phyloP scores from a whole-genome alignment of 2,888 invertebrate species.

The Machimus atricapillus region DNA sequence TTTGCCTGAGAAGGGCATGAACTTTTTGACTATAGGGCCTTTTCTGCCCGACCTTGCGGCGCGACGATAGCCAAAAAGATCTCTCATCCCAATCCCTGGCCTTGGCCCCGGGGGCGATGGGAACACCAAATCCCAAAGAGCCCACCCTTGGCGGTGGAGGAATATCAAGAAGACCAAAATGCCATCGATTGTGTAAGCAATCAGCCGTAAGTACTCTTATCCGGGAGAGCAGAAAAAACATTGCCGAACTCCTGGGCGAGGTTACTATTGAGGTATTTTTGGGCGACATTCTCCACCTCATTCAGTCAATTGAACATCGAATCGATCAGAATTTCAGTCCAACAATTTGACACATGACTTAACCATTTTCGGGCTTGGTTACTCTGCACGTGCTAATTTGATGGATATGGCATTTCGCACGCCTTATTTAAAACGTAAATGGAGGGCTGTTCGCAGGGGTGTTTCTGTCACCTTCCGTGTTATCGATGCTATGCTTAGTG shows the following conservation, averaged over 20 bases:
- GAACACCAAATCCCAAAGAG: neutral
- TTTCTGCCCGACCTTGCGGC: neutral
- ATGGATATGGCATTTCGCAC: neutral
- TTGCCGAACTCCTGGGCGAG: neutral
- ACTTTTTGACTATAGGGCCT: neutral
- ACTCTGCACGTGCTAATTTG: neutral
- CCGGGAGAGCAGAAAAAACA: neutral
- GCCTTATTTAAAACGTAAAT: neutral
- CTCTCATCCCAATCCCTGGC: neutral
- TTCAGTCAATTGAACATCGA: conserved; percentile 25
- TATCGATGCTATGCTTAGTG: neutral
- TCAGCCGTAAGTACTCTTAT: conserved; percentile 15
- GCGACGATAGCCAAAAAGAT: neutral
- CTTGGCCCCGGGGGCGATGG: neutral
- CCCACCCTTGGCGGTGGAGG: neutral
- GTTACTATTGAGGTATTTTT: conserved; percentile 16
- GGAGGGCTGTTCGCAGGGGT: neutral
- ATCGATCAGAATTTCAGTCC: conserved; percentile 20
- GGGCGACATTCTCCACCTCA: neutral
- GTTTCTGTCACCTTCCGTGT: neutral
- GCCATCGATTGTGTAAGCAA: conserved; percentile 14
- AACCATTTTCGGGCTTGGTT: neutral
- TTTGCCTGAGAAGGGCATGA: neutral
- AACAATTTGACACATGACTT: conserved; percentile 28
- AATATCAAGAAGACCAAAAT: conserved; percentile 9